Base-by-base conservation (phyloP, 2,797 vertebrate species). In the Aplochiton taeniatus region DNA sequence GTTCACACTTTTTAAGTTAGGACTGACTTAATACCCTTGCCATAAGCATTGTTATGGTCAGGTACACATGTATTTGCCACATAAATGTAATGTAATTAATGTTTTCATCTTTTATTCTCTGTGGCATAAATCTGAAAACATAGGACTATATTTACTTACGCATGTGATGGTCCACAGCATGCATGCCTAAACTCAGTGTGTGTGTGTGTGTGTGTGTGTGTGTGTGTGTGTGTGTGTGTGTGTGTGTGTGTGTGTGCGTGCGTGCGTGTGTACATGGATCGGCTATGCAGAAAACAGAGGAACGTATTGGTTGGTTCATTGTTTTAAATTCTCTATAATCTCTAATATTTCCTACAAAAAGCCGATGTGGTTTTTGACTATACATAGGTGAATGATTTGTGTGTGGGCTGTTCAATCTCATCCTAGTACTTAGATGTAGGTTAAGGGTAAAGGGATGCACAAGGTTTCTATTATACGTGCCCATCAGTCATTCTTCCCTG, bases 271-370 rank as follows among this genome's bases (percentile, higher is more conserved):
- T 18, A 18, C 14, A 19, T 49, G 47, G 20, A 45, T 12, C 5
- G 42, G 9, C 17, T 41, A 16, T n/a, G 45, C 13, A 12, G 51
- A 48, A 50, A 51, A 42, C 19, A 64, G 18, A 45, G 12, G 11
- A 45, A 51, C 8, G 54, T 9, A 13, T 18, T 65, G 16, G 43
- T 11, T 44, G 44, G 18, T 72, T 16, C 63, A 42, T 45, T 11
- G 13, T 66, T 70, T 67, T 72, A 49, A 74, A 78, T 61, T 72
- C 58, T 80, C 80, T 73, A 73, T 72, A 48, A 20, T 80, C 80
- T 73, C 74, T 72, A 48, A 20, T 52, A 69, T 77, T 66, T 54
- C 66, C 58, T 16, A 61, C 18, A n/a, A 68, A 62, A 49, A 13
- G 31, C 31, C 31, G 6, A 31, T 31, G 31, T 31, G 31, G 2